Evolutionary conservation across 2,113 vertebrate genomes (phyloP), one percentile per base, ranked within the genome.

Genomic region (Oncorhynchus clarkii): DNA sequence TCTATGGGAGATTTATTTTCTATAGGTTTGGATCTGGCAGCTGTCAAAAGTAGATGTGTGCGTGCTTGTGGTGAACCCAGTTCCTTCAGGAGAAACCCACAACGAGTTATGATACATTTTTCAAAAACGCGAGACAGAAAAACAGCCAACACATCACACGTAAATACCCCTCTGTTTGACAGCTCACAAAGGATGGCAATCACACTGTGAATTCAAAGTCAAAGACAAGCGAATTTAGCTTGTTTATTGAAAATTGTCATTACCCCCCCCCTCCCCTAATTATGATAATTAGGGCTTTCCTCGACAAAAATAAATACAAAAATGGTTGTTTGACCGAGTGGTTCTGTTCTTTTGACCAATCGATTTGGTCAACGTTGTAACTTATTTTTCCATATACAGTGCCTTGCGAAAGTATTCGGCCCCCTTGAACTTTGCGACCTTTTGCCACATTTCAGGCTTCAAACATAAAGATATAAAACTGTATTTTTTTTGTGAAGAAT

Each of bases 91-190:
- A 29, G 39, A 51, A 27, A 74, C 34, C 1, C 54, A 31, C 78
- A 76, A 71, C 78, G 76, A 79, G 67, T 84, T 78, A 66, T 78
- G 81, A 77, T 64, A 62, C n/a, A n/a, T n/a, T n/a, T n/a, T n/a
- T n/a, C n/a, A 39, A 11, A 74, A 65, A 24, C 22, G 20, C 22
- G 34, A 31, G 62, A 5, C 9, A 26, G 20, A 8, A 16, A 5
- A 27, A 29, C 5, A 6, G 4, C 31, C 26, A 31, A 16, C 26
- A 11, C 65, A 6, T 4, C 54, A 57, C 4, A 59, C 1, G 13
- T 0, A 54, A 67, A 14, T 14, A 67, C 13, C 14, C 27, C 29
- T 26, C 13, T 4, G 7, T 31, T 14, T 67, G 51, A 80, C 31
- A 14, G 27, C 68, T 67, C 59, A 54, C 34, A 71, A 48, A 75